Evolutionary conservation across 2,888 invertebrate species (phyloP).

Genomic region (Callyntrura guangdongensis): DNA sequence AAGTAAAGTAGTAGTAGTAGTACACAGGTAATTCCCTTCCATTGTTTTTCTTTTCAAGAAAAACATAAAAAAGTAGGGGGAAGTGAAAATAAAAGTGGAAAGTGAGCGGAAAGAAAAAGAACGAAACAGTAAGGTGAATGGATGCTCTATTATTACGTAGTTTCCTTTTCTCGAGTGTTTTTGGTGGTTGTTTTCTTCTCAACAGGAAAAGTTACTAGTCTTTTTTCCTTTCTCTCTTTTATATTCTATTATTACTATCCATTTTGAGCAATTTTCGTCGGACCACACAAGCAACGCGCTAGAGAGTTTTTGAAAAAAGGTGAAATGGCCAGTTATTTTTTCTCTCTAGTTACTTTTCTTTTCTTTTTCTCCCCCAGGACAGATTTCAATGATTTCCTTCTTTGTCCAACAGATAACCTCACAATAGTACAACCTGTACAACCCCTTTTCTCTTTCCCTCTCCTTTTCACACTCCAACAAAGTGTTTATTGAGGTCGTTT

Average conservation of each 20-base stretch:
- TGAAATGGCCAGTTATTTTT: slow-evolving; percentile 24
- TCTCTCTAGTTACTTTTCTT: slow-evolving; percentile 22
- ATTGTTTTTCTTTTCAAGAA: background rate
- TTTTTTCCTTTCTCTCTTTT: background rate
- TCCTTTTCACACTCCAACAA: background rate
- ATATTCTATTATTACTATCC: slow-evolving; percentile 1
- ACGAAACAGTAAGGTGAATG: background rate
- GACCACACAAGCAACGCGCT: background rate
- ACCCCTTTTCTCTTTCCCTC: no score
- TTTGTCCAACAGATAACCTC: background rate
- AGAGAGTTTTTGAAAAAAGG: background rate
- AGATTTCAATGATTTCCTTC: slow-evolving; percentile 54
- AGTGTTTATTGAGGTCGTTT: slow-evolving; percentile 47
- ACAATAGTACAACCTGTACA: background rate
- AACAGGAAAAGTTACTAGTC: background rate
- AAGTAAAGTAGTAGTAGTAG: no score
- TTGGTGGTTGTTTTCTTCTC: slow-evolving; percentile 20
- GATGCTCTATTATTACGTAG: background rate
- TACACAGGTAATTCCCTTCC: slow-evolving; percentile 11
- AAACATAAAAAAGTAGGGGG: background rate
- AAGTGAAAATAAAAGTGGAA: background rate
- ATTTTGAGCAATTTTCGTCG: slow-evolving; percentile 14
- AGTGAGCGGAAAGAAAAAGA: background rate
- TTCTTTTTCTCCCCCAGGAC: slow-evolving; percentile 35
- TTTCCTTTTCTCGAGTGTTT: background rate